Conservation (phyloP, 64 coral and sea anemone species). For the Stichodactyla mertensii region DNA sequence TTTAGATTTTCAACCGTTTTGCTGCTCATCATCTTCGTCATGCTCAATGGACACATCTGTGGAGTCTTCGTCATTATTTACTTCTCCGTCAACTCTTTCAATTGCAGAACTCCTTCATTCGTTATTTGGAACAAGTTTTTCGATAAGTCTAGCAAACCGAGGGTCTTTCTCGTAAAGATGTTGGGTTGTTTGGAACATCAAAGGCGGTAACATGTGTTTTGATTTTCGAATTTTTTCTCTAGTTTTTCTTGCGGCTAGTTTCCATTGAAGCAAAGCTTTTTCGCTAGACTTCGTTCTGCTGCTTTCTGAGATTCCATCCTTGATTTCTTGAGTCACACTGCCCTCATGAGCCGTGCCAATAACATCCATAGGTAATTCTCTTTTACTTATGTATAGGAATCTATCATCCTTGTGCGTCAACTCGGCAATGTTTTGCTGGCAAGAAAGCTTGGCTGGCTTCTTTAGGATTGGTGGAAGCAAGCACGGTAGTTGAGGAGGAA, state of each 20-base stretch:
- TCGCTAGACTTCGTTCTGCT: not conserved
- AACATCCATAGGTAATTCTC: not conserved
- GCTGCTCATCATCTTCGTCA: not conserved
- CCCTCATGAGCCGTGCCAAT: not conserved
- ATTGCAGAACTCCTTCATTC: not conserved
- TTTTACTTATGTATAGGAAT: not conserved
- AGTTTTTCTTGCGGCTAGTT: not conserved
- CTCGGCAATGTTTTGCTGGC: not conserved
- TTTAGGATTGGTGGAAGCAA: constrained; percentile 5
- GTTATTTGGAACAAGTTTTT: constrained; percentile 21
- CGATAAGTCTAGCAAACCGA: constrained; percentile 9
- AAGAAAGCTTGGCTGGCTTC: not conserved
- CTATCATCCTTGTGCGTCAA: not conserved
- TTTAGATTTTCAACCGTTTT: not conserved
- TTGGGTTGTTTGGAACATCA: not conserved
- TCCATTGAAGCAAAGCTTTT: constrained; percentile 14
- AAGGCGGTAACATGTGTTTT: not conserved
- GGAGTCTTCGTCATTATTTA: not conserved
- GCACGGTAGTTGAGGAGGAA: not conserved
- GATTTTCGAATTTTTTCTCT: not conserved
- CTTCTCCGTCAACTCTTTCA: not conserved
- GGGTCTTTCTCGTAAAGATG: not conserved
- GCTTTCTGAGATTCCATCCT: not conserved
- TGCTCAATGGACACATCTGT: not conserved
- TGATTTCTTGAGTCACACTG: not conserved